Base-by-base conservation (phyloP, 2,113 vertebrate species). In the Anseranas semipalmata region DNA sequence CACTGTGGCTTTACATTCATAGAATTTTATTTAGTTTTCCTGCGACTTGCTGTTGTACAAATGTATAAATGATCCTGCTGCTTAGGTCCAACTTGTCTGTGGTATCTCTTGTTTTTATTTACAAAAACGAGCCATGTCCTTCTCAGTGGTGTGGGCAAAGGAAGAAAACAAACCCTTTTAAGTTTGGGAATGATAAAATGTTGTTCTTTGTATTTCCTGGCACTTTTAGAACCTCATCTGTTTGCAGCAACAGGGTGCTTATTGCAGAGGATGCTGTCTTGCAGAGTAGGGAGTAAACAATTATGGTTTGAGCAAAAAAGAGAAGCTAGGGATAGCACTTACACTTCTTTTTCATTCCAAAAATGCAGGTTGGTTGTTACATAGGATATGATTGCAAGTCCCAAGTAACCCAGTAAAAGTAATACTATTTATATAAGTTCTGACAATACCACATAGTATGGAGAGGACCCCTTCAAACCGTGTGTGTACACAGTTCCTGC, bases 21-120 rank as follows among this genome's bases (percentile, higher is more conserved):
- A 58, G 53, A 72, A 27, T 58, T 56, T 60, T 93, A 18, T 89
- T 89, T 62, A 73, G 48, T 19, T 95, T 97, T 94, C 86, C 77
- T 77, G 67, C 81, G 84, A 59, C 15, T 88, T 77, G 63, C 4
- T 89, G 56, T 48, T 90, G n/a, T 86, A 58, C 43, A 84, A 79
- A 86, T 79, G 53, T 75, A 70, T 67, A 84, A 85, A 35, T 66
- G 30, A 90, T 52, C 18, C 11, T 52, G 30, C 37, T 83, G 35
- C 50, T 72, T 93, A 28, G 73, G 11, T 90, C 65, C 82, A 77
- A 33, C 52, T 35, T 82, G 22, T 85, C 87, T 41, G 32, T 96
- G 65, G 45, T 60, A 52, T 65, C 46, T 85, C 24, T 73, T 68
- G 12, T 22, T 93, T 90, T 93, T 82, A 33, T 81, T 88, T 84